Conservation (phyloP, 1,140 invertebrate species). For the Drosophila punjabiensis region DNA sequence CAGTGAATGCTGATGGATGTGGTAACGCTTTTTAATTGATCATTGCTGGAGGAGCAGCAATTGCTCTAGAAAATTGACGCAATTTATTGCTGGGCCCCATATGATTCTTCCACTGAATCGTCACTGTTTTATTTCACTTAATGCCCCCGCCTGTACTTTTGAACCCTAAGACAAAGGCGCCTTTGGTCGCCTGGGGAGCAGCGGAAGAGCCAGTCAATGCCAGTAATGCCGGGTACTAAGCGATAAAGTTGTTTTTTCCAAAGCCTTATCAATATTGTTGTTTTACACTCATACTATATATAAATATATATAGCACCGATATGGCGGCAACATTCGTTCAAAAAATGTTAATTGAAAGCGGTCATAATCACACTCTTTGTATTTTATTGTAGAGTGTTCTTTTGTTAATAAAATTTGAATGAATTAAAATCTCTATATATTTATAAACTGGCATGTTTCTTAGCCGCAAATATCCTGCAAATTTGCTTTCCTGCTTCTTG, state of each 20-base stretch:
- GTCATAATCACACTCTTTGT: neutral
- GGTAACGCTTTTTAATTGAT: slow-evolving; percentile 42
- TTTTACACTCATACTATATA: neutral
- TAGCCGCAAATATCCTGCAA: slow-evolving; percentile 5
- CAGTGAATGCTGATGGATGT: slow-evolving; percentile 39
- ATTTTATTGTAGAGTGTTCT: neutral
- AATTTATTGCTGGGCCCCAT: neutral
- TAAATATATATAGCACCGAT: neutral
- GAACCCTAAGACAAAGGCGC: slow-evolving; percentile 62
- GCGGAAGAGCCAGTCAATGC: slow-evolving; percentile 15
- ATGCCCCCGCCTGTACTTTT: slow-evolving; percentile 48
- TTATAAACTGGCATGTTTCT: neutral
- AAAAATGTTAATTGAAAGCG: slow-evolving; percentile 14
- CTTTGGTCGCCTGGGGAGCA: slow-evolving; percentile 31
- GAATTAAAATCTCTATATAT: neutral
- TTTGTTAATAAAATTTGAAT: neutral
- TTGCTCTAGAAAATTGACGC: slow-evolving; percentile 27
- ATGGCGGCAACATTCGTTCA: neutral
- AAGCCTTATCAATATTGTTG: slow-evolving; percentile 14
- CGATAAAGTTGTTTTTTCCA: slow-evolving; percentile 33
- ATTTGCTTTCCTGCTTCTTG: neutral
- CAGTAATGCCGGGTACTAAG: neutral
- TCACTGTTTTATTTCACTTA: slow-evolving; percentile 19
- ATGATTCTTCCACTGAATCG: slow-evolving; percentile 1
- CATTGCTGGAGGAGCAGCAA: slow-evolving; percentile 9